Conservation (phyloP, 2,797 vertebrate species). For the Falco biarmicus region DNA sequence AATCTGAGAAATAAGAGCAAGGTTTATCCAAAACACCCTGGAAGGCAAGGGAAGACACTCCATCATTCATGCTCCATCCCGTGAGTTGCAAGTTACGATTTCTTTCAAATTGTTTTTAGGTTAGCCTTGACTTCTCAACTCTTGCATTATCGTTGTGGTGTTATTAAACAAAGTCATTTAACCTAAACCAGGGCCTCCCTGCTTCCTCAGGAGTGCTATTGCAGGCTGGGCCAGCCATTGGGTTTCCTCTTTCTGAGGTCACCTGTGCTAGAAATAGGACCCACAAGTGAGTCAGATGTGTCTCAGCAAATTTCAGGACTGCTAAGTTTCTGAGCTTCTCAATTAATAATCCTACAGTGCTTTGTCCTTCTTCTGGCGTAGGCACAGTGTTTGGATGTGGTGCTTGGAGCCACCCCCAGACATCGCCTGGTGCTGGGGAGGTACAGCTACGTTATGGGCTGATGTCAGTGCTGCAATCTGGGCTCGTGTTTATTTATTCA, state of each 20-base stretch:
- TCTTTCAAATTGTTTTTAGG: not conserved
- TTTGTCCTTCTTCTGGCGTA: not conserved
- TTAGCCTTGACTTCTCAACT: not conserved
- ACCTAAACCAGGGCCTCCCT: not conserved
- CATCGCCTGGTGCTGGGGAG: fast-evolving
- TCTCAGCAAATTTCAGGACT: not conserved
- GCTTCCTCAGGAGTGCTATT: not conserved
- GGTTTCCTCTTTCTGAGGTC: not conserved
- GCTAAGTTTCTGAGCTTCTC: not conserved
- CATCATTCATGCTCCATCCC: not conserved
- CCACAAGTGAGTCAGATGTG: not conserved
- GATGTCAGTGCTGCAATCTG: not conserved
- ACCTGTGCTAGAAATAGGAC: not conserved
- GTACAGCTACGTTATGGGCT: not conserved
- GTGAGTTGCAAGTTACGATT: not conserved
- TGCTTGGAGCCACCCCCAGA: not conserved
- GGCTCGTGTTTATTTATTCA: not conserved
- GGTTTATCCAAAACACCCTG: not conserved
- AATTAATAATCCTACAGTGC: not conserved
- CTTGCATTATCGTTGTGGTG: not conserved
- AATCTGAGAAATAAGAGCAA: not conserved
- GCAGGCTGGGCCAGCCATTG: not conserved
- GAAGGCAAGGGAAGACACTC: not conserved
- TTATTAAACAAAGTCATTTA: not conserved
- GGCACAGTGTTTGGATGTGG: fast-evolving